These are phyloP conservation scores for Archegozetes longisetosus DNA, from an alignment of 1,140 invertebrate genomes.

Conservation along the genomic window DNA sequence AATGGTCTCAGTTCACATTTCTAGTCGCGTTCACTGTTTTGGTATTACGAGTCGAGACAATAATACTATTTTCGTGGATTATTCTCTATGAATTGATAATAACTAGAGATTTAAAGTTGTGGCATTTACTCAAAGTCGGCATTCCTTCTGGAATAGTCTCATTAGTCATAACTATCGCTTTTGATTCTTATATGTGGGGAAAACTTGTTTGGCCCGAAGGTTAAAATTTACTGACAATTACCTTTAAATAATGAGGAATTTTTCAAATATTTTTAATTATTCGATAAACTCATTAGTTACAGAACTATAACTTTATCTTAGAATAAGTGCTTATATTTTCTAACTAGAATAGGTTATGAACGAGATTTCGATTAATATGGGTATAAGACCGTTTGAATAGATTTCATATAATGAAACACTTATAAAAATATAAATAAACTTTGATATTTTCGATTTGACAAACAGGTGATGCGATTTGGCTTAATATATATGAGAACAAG, in stretches of 20 bases:
- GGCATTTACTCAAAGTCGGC: slow-evolving; percentile 2
- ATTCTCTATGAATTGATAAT: slow-evolving; percentile 11
- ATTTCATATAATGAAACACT: too few species aligned
- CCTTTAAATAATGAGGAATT: too few species aligned
- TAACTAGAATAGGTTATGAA: too few species aligned
- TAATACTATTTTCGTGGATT: slow-evolving; percentile 13
- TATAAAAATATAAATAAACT: too few species aligned
- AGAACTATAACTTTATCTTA: too few species aligned
- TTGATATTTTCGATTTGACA: too few species aligned
- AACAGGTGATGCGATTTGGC: slow-evolving; percentile 62
- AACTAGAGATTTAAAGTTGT: slow-evolving; percentile 3
- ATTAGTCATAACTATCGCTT: slow-evolving; percentile 49
- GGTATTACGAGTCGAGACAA: slow-evolving; percentile 18
- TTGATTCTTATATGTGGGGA: slow-evolving; percentile 90
- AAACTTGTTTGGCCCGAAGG: slow-evolving; percentile 88
- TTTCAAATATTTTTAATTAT: too few species aligned
- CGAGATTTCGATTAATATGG: too few species aligned
- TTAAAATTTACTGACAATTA: too few species aligned
- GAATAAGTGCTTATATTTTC: too few species aligned
- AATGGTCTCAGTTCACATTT: slow-evolving; percentile 13
- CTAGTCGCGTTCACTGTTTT: slow-evolving; percentile 17
- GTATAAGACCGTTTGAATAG: too few species aligned
- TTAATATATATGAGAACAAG: slow-evolving; percentile 84
- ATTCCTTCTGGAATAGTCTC: slow-evolving; percentile 16
- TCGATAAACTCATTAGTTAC: too few species aligned